Evolutionary conservation across 2,797 vertebrate genomes (phyloP).

Genomic region (Gadopsis bispinosus): DNA sequence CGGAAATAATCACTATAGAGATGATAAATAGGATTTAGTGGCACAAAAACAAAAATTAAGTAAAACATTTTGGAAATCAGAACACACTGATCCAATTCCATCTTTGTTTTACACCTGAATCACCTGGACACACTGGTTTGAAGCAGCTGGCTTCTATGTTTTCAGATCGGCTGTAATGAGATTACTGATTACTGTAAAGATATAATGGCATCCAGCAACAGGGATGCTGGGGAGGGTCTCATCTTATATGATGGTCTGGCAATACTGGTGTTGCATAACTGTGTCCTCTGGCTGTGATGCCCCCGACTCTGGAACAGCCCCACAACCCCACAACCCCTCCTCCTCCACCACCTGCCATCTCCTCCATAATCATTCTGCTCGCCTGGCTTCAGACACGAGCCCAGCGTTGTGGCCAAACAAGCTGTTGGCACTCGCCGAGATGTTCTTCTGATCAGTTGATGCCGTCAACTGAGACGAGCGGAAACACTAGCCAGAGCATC

Average conservation of each 20-base stretch:
- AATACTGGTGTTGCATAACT: constrained; percentile 77
- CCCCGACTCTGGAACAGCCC: constrained; percentile 36
- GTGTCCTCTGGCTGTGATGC: constrained; percentile 70
- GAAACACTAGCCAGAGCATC: constrained; percentile 12
- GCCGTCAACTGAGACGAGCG: constrained; percentile 32
- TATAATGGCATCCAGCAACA: constrained; percentile 63
- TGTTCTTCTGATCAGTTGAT: constrained; percentile 54
- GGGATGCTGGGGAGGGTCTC: constrained; percentile 53
- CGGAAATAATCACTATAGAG: neutral
- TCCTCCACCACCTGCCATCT: constrained; percentile 28
- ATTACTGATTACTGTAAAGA: constrained; percentile 53
- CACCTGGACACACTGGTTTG: neutral
- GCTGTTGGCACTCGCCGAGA: constrained; percentile 63
- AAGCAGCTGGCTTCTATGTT: constrained; percentile 9
- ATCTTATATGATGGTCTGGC: constrained; percentile 69
- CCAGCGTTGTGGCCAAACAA: constrained; percentile 63
- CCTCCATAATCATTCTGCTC: constrained; percentile 69
- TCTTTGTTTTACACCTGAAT: constrained; percentile 29
- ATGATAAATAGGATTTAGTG: constrained; percentile 6
- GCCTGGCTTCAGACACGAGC: constrained; percentile 50
- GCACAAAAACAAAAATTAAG: neutral
- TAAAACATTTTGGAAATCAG: constrained; percentile 9
- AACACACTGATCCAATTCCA: constrained; percentile 18
- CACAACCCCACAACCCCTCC: neutral
- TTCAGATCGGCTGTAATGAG: constrained; percentile 35